These are phyloP conservation scores for Columba janthina DNA, from an alignment of 2,113 vertebrate genomes.

Conservation along the genomic window DNA sequence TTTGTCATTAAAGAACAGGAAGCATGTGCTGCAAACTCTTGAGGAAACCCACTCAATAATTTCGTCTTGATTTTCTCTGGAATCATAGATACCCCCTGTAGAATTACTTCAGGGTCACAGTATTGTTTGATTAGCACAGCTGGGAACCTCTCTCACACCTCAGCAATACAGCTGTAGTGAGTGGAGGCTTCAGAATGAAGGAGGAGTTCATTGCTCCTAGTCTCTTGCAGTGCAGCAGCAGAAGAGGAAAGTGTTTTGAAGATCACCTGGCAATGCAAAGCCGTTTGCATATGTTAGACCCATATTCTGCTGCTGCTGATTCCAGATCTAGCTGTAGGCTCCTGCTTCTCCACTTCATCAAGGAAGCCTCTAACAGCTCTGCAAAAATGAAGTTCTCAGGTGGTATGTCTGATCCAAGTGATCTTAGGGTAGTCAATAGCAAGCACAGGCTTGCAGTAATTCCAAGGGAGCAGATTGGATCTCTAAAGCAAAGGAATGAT, in stretches of 20 bases:
- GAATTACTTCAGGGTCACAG: neutral
- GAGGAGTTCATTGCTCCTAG: neutral
- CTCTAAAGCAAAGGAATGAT: neutral
- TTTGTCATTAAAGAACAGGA: neutral
- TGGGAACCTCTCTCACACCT: neutral
- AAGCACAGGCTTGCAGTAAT: neutral
- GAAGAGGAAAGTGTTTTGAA: neutral
- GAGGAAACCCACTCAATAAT: neutral
- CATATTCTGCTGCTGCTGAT: neutral
- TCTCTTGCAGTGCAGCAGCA: neutral
- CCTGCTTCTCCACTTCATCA: neutral
- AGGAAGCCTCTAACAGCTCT: neutral
- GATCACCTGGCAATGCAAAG: neutral
- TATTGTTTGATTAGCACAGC: neutral
- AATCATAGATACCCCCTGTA: neutral
- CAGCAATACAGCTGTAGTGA: neutral
- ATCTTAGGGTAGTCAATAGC: neutral
- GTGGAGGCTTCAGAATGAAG: neutral
- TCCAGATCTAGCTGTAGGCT: neutral
- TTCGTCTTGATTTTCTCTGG: neutral
- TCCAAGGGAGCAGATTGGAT: neutral
- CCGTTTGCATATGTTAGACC: neutral
- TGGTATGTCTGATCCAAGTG: neutral
- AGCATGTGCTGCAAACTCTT: neutral
- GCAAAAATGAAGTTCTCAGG: neutral